Conservation (phyloP, 2,113 vertebrate genomes). For the Scortum barcoo region DNA sequence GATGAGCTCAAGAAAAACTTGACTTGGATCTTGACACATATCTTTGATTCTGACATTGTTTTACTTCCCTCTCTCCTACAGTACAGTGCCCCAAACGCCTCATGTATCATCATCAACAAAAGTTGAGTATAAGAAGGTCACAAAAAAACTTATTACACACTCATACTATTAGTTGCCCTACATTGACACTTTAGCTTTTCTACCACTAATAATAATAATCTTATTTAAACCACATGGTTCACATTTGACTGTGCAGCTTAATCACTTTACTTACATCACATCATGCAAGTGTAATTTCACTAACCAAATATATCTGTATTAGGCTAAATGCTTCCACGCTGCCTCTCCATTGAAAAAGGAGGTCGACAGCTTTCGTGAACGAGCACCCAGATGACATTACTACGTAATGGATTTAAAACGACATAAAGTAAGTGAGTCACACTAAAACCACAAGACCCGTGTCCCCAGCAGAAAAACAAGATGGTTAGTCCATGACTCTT, state of each 20-base stretch:
- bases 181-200: neutral
- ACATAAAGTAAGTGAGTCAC: slow-evolving; percentile 54
- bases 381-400: slow-evolving; percentile 31
- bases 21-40: no score
- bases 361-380: slow-evolving; percentile 37
- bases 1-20: no score
- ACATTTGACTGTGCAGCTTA: slow-evolving; percentile 27
- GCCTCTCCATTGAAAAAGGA: slow-evolving; percentile 40
- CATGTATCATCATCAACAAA: neutral
- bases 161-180: neutral
- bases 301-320: slow-evolving; percentile 59
- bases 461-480: slow-evolving; percentile 38
- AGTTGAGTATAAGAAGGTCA: neutral
- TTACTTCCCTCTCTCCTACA: no score
- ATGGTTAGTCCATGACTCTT: neutral
- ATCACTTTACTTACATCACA: slow-evolving; percentile 32
- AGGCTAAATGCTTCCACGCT: slow-evolving; percentile 59
- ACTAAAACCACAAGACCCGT: slow-evolving; percentile 50
- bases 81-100: neutral
- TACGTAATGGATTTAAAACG: slow-evolving; percentile 46
- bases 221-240: slow-evolving; percentile 53
- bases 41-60: no score
- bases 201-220: neutral
- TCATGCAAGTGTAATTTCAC: slow-evolving; percentile 53
- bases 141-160: neutral